phyloP scores from a whole-genome alignment of 1,140 invertebrate species.

The Hermatobates lingyangjiaoensis region DNA sequence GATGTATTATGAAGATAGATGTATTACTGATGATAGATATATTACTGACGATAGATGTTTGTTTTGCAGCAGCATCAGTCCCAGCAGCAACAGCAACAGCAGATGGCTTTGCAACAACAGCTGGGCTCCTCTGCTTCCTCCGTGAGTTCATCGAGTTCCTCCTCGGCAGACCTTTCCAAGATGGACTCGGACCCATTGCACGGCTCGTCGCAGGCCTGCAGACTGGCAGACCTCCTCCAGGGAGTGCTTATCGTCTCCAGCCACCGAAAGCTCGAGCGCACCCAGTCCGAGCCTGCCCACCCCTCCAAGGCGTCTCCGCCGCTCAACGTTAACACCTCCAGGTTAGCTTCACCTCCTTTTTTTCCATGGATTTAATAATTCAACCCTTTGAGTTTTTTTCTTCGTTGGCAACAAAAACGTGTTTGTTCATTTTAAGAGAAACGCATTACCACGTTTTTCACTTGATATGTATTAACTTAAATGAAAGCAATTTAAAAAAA shows the following conservation, averaged over 20 bases:
- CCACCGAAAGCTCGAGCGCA: constrained; percentile 62
- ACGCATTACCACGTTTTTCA: no score
- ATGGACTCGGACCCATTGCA: background rate
- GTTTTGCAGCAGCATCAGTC: no score
- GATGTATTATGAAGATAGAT: no score
- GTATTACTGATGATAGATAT: no score
- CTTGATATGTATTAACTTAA: no score
- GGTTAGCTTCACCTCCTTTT: constrained; percentile 3
- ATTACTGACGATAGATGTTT: no score
- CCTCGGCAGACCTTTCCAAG: background rate
- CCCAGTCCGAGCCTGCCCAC: constrained; percentile 50
- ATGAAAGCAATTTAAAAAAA: no score
- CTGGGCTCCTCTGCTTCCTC: background rate
- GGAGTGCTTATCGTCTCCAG: constrained; percentile 21
- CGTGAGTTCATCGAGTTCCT: background rate
- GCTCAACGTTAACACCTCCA: constrained; percentile 37
- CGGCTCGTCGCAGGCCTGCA: background rate
- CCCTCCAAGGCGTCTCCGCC: constrained; percentile 19
- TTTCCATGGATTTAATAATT: no score
- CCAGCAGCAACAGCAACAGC: background rate
- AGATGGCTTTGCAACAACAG: background rate
- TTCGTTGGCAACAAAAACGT: no score
- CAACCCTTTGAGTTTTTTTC: no score
- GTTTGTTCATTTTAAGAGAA: no score
- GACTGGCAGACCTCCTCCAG: constrained; percentile 4